A percentile compares a stretch with the other conserved stretches of the same genome.
Evolutionary conservation across 2,888 invertebrate species (phyloP).

Genomic region (Agapostemon virescens): DNA sequence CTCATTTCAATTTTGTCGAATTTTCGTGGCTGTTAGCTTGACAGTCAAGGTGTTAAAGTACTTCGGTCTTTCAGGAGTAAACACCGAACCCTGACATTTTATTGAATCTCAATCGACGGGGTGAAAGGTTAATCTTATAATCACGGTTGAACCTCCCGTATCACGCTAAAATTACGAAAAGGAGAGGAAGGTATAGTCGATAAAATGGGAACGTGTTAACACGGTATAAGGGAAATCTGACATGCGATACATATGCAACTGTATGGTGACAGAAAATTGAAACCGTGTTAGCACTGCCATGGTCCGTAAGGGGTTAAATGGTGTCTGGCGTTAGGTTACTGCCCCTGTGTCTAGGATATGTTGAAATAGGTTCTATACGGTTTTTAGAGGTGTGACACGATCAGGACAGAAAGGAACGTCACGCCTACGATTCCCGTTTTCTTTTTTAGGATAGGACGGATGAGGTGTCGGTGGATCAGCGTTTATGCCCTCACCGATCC

Average conservation of each 20-base stretch:
- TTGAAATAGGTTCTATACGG: not conserved
- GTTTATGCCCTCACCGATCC: constrained; percentile 73
- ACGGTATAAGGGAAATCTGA: not conserved
- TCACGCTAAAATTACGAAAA: no score
- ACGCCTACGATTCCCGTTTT: constrained; percentile 22
- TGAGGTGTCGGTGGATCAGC: constrained; percentile 74
- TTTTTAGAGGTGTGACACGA: constrained; percentile 19
- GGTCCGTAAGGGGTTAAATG: not conserved
- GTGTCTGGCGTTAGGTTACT: not conserved
- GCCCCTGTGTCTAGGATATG: not conserved
- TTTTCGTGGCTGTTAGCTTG: no score
- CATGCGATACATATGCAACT: no score
- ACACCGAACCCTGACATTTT: no score
- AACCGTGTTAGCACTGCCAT: not conserved
- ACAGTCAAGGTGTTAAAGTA: no score
- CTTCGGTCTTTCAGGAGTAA: no score
- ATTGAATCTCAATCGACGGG: no score
- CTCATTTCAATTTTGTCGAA: no score
- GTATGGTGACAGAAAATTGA: no score
- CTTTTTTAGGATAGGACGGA: constrained; percentile 64
- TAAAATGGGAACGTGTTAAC: not conserved
- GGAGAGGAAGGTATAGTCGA: not conserved
- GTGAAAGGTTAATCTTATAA: no score
- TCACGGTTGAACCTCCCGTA: no score
- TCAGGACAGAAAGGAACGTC: constrained; percentile 27